phyloP scores from a whole-genome alignment of 2,888 invertebrate genomes.

The Brachylomia viminalis region DNA sequence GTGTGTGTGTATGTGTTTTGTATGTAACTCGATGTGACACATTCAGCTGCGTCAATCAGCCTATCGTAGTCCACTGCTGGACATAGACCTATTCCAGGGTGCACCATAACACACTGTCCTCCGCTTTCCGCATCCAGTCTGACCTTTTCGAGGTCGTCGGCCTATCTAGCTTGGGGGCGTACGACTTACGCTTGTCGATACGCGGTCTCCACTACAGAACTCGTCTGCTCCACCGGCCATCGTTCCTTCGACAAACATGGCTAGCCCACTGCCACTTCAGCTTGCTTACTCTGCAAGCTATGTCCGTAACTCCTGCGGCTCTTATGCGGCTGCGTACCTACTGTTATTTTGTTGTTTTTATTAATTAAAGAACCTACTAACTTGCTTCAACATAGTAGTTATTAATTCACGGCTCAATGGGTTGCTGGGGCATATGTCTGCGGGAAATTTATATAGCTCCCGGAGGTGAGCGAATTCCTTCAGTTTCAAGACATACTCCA shows the following conservation, averaged over 20 bases:
- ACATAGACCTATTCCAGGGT: too few relatives aligned
- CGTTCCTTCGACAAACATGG: background rate
- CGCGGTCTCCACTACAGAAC: background rate
- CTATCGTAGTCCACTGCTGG: too few relatives aligned
- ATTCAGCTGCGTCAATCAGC: too few relatives aligned
- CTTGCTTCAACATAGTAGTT: constrained; percentile 93
- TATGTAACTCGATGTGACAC: too few relatives aligned
- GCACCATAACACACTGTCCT: too few relatives aligned
- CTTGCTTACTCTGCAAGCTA: background rate
- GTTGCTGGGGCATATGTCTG: constrained; percentile 93
- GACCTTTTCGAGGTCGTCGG: too few relatives aligned
- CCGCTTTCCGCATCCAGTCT: too few relatives aligned
- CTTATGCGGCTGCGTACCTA: background rate
- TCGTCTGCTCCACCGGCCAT: background rate
- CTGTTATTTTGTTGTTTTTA: background rate
- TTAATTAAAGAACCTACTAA: constrained; percentile 70
- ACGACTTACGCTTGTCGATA: background rate
- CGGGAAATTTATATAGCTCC: constrained; percentile 91
- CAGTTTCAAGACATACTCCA: constrained; percentile 95
- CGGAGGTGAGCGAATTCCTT: constrained; percentile 92
- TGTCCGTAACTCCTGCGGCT: background rate
- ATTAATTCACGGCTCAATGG: constrained; percentile 90
- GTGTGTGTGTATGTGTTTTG: too few relatives aligned
- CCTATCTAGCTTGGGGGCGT: too few relatives aligned
- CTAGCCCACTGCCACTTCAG: background rate